phyloP scores from a whole-genome alignment of 2,888 invertebrate genomes.

The Sinopyrophorus schimmeli region DNA sequence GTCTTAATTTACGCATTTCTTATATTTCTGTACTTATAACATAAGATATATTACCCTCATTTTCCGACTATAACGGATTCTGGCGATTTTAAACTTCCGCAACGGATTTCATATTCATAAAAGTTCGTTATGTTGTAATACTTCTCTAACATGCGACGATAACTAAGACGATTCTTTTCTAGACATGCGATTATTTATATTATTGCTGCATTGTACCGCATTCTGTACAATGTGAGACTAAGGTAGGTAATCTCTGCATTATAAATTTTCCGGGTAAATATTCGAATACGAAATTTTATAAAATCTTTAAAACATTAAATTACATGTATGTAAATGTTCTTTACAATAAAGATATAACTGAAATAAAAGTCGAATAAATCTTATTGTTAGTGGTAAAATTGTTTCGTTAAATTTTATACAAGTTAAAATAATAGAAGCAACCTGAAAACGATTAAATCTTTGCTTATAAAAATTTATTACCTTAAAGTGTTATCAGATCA shows the following conservation, averaged over 20 bases:
- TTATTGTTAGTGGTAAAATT: too few species aligned
- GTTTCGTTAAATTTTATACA: too few species aligned
- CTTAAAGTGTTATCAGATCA: too few species aligned
- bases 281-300: slow-evolving; percentile 15
- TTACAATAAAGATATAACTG: too few species aligned
- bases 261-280: slow-evolving; percentile 16
- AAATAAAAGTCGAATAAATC: too few species aligned
- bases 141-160: slow-evolving; percentile 39
- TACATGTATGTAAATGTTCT: slow-evolving; percentile 29
- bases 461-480: too few species aligned
- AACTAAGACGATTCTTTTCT: slow-evolving; percentile 28
- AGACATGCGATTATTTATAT: slow-evolving; percentile 30
- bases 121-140: slow-evolving; percentile 40
- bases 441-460: too few species aligned
- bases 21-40: slow-evolving; percentile 5
- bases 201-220: slow-evolving; percentile 29
- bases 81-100: slow-evolving; percentile 37
- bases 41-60: slow-evolving; percentile 21
- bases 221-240: slow-evolving; percentile 24
- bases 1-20: slow-evolving; percentile 23
- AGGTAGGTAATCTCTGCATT: slow-evolving; percentile 16
- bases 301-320: too few species aligned
- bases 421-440: too few species aligned
- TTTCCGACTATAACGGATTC: slow-evolving; percentile 29
- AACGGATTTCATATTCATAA: slow-evolving; percentile 40